phyloP scores from a whole-genome alignment of 1,140 invertebrate species.

The Homarus americanus region DNA sequence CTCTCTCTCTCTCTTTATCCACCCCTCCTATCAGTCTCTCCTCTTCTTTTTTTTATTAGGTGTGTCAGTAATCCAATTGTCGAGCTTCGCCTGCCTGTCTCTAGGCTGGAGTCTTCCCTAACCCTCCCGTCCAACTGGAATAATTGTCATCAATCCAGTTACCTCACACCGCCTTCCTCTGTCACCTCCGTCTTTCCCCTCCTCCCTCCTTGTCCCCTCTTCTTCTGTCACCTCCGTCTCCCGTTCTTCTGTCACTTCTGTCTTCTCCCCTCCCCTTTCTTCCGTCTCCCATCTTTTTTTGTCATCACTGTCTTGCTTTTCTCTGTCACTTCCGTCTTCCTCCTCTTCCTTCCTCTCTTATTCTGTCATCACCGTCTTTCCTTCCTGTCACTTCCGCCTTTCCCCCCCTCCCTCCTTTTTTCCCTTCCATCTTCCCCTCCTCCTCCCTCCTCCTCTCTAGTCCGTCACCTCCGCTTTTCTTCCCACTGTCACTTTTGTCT shows the following conservation, averaged over 20 bases:
- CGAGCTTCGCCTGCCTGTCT: constrained; percentile 51
- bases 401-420: neutral
- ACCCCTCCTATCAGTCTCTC: constrained; percentile 43
- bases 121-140: constrained; percentile 44
- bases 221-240: neutral
- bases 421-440: too few species aligned
- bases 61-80: constrained; percentile 70
- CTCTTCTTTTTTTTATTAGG: constrained; percentile 52
- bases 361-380: neutral
- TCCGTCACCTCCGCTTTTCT: too few species aligned
- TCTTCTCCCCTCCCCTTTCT: neutral
- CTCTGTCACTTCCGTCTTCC: neutral
- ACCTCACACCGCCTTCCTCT: constrained; percentile 53
- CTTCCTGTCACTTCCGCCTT: neutral
- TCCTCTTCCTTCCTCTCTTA: neutral
- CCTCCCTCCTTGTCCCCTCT: neutral
- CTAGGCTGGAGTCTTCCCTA: constrained; percentile 37
- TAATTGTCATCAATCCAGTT: constrained; percentile 70
- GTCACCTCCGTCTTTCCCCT: constrained; percentile 9
- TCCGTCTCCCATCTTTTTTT: neutral
- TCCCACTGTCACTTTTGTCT: neutral
- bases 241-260: neutral
- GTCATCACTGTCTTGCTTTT: neutral
- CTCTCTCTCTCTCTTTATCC: constrained; percentile 4
- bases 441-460: neutral